phyloP scores from a whole-genome alignment of 2,888 invertebrate genomes.

The Allolobophora icterica region DNA sequence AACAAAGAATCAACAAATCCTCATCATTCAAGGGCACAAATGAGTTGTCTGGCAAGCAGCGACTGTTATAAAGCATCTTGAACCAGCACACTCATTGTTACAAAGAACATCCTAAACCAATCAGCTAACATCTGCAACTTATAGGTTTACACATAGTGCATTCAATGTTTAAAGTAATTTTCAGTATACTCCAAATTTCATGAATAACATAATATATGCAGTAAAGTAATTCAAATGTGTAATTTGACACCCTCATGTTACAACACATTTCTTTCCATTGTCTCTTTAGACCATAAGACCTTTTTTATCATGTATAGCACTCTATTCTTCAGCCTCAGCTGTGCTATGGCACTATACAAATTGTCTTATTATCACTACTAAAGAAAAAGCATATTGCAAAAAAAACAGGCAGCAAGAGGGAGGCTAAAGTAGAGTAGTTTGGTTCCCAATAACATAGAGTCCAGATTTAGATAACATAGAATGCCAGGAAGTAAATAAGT shows the following conservation, averaged over 20 bases:
- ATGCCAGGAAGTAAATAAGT: background rate
- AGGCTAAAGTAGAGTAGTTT: background rate
- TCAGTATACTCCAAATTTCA: too few species aligned
- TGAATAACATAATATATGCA: too few species aligned
- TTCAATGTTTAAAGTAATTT: background rate
- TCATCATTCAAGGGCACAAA: background rate
- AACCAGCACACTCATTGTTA: background rate
- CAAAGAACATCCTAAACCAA: too few species aligned
- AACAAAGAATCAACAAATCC: background rate
- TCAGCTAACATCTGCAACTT: too few species aligned
- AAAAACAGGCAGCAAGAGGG: background rate
- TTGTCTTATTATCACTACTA: background rate
- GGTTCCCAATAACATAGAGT: background rate
- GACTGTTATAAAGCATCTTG: background rate
- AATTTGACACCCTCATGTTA: background rate
- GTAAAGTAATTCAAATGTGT: too few species aligned
- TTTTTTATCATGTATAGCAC: background rate
- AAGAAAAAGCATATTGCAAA: background rate
- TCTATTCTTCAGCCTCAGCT: background rate
- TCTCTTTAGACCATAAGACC: background rate
- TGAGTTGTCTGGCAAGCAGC: background rate
- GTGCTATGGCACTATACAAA: background rate
- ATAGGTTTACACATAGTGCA: background rate
- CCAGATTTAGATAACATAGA: background rate
- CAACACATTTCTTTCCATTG: background rate